Conservation (phyloP, 2,113 vertebrate species). For the Willisornis vidua region DNA sequence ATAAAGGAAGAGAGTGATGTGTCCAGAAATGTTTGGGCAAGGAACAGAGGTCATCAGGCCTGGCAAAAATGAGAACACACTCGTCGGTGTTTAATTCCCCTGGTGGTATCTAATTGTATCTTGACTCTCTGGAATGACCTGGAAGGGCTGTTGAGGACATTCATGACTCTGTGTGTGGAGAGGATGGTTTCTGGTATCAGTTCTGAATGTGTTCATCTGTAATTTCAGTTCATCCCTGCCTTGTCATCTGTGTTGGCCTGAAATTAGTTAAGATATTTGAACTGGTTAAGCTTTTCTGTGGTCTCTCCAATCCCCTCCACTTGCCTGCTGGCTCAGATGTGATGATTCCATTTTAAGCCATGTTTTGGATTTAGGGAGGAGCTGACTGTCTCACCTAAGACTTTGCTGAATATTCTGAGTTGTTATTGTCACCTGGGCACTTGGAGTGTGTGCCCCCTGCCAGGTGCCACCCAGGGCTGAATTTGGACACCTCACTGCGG, state of each 20-base stretch:
- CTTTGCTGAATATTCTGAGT: background rate
- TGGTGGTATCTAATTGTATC: constrained; percentile 44
- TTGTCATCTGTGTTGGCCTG: constrained; percentile 47
- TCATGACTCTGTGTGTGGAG: background rate
- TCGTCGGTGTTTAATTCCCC: constrained; percentile 52
- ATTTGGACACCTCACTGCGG: background rate
- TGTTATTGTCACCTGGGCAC: background rate
- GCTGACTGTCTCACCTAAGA: background rate
- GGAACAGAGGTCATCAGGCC: background rate
- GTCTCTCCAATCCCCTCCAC: constrained; percentile 36
- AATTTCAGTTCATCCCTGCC: constrained; percentile 67
- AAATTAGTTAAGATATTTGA: constrained; percentile 62
- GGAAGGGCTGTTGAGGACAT: constrained; percentile 35
- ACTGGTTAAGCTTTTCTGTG: constrained; percentile 45
- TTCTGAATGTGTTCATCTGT: constrained; percentile 57
- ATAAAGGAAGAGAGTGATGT: background rate
- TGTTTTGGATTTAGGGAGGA: background rate
- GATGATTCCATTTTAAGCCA: background rate
- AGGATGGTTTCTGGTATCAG: constrained; percentile 59
- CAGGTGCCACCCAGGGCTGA: background rate
- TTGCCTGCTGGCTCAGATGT: background rate
- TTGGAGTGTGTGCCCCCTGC: background rate
- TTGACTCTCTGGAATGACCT: constrained; percentile 52
- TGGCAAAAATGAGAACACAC: background rate
- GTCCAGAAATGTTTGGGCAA: background rate